Base-by-base conservation (phyloP, 2,888 invertebrate genomes). In the Deroplatys truncata region DNA sequence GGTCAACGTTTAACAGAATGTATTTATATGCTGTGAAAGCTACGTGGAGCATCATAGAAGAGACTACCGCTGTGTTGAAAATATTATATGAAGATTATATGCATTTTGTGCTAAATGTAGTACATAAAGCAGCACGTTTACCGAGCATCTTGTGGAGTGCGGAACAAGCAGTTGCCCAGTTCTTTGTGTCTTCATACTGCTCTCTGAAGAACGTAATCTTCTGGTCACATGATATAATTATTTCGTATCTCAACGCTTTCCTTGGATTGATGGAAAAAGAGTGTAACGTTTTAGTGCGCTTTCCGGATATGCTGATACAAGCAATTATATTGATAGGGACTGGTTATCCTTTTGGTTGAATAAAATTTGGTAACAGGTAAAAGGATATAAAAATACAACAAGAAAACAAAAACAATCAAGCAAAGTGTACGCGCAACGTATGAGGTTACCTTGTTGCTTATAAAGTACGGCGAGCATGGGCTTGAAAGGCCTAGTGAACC, bases 51-150 rank as follows among this genome's bases (percentile, higher is more conserved):
- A n/a, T n/a, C n/a, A n/a, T 56, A 20, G 13, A 28, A 49, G 31
- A 56, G 10, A 31, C 29, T 56, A 28, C 31, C 1, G 25, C 31
- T 56, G 89, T 84, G 9, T 1, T 84, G 2, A 83, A 86, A 82
- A 31, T 89, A 28, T 28, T 89, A 20, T 89, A 89, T 84, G 89
- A 89, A 89, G 89, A 89, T 87, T 89, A 87, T 87, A 87, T 49
- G 82, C 28, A 84, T 15, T 89, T 89, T 31, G 9, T 89, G 4
- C 28, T 56, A n/a, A 87, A 89, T 84, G 82, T 89, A 16, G 29
- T 72, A 15, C 83, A 82, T 5, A 89, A 89, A 89, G 29, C 31
- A 16, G 29, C 28, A 15, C 84, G 49, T n/a, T 31, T 89, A 49
- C 7, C 43, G 20, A 56, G 43, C 29, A 56, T 25, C 20, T 15